A percentile compares a stretch with the other conserved stretches of the same genome.
These are phyloP conservation scores for Fukomys damarensis DNA, from an alignment of 2,113 vertebrate genomes.

Conservation along the genomic window DNA sequence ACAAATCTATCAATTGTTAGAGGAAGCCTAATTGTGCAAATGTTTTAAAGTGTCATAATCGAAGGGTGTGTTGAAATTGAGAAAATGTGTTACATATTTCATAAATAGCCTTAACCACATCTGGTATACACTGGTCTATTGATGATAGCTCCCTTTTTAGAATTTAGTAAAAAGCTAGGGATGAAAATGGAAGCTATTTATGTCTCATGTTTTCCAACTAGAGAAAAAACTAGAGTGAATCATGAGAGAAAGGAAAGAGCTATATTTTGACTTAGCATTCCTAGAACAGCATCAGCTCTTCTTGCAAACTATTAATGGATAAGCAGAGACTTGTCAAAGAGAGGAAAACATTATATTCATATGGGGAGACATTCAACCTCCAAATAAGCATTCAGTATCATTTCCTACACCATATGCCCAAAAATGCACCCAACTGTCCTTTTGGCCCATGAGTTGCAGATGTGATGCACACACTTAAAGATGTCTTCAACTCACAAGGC, in stretches of 20 bases:
- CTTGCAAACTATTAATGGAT: neutral
- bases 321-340: neutral
- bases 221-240: conserved; percentile 37
- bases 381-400: conserved; percentile 79
- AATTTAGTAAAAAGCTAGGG: neutral
- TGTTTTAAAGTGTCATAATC: neutral
- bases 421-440: conserved; percentile 70
- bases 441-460: neutral
- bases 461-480: neutral
- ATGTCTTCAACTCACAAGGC: neutral
- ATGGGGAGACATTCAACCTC: conserved; percentile 56
- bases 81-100: neutral
- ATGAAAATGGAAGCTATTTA: neutral
- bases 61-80: neutral
- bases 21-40: conserved; percentile 33
- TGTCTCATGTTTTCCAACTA: conserved; percentile 20
- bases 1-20: neutral
- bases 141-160: neutral
- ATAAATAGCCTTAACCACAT: neutral
- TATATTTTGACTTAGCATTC: neutral
- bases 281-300: neutral
- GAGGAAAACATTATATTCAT: neutral
- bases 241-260: neutral
- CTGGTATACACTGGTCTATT: neutral
- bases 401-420: conserved; percentile 69